These are phyloP conservation scores for Hermodice carunculata DNA, from an alignment of 2,888 invertebrate genomes.

Conservation along the genomic window DNA sequence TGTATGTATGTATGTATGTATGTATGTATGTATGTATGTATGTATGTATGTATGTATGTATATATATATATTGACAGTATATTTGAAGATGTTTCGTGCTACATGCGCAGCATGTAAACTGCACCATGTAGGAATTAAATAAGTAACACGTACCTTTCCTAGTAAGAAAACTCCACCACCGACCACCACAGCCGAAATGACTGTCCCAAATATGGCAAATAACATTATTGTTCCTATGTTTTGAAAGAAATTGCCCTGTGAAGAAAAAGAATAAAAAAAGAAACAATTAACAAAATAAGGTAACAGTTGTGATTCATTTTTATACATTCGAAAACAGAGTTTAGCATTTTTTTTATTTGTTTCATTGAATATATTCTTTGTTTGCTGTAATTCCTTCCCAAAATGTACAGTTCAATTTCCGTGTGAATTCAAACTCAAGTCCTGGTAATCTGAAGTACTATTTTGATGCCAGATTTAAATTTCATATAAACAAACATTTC, in stretches of 20 bases:
- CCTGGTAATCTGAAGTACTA: too few species aligned
- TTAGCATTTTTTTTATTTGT: neutral
- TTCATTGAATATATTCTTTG: neutral
- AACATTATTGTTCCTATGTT: conserved; percentile 99
- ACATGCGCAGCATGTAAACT: too few species aligned
- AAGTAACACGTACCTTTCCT: conserved; percentile 88
- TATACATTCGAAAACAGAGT: neutral
- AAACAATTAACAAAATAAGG: neutral
- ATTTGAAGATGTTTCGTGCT: neutral
- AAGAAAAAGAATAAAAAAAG: conserved; percentile 26
- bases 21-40: too few species aligned
- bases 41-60: neutral
- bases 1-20: too few species aligned
- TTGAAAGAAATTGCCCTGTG: conserved; percentile 78
- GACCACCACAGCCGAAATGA: conserved; percentile 96
- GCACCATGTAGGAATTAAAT: too few species aligned
- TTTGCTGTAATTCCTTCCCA: too few species aligned
- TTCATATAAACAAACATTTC: too few species aligned
- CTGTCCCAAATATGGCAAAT: conserved; percentile 97
- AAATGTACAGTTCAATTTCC: too few species aligned
- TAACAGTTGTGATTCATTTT: neutral
- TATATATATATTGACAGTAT: neutral
- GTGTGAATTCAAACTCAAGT: too few species aligned
- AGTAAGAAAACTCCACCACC: conserved; percentile 96
- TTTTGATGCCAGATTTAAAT: too few species aligned